Base-by-base conservation (phyloP, 2,888 invertebrate genomes). In the Geotrupes spiniger region DNA sequence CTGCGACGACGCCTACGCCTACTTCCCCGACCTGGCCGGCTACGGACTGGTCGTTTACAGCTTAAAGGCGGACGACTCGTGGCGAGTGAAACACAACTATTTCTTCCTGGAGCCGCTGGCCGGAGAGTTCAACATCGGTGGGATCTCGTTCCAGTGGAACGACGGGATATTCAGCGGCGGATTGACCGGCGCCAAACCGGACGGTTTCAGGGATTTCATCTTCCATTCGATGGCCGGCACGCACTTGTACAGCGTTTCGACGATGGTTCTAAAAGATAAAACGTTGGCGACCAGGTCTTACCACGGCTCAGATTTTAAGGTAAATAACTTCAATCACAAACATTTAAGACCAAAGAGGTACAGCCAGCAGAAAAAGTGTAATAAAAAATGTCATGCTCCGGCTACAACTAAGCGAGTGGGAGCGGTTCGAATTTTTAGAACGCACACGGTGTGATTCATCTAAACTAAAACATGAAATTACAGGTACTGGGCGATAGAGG, bases 181-280 rank as follows among this genome's bases (percentile, higher is more conserved):
- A 0, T 62, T 87, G 9, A 80, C 83, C 0, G 76, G 78, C 0
- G 64, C 71, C 0, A 68, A 72, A 1, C 26, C 62, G 0, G 77
- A 82, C 56, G 81, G 82, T 9, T 80, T 75, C 60, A 78, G 82
- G 41, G 77, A 77, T 1, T 79, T 85, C 0, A 88, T 82, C 73
- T 91, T 90, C 77, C 90, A 91, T 64, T 78, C 90, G 0, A 80
- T 91, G 80, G 80, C 87, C 36, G 83, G 88, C 57, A 81, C 77
- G 5, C 78, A 83, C 46, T 84, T 89, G 71, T 89, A 86, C 65
- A 70, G 75, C 0, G 87, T 89, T 0, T 82, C 84, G 11, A 87
- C 86, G 0, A 76, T 76, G 21, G 72, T 85, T 2, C 57, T 86
- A 15, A 73, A 78, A 63, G 72, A 83, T 68, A 75, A 78, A 57